Evolutionary conservation across 2,113 vertebrate species (phyloP), one percentile per base, ranked within the genome.

Genomic region (Lota lota): DNA sequence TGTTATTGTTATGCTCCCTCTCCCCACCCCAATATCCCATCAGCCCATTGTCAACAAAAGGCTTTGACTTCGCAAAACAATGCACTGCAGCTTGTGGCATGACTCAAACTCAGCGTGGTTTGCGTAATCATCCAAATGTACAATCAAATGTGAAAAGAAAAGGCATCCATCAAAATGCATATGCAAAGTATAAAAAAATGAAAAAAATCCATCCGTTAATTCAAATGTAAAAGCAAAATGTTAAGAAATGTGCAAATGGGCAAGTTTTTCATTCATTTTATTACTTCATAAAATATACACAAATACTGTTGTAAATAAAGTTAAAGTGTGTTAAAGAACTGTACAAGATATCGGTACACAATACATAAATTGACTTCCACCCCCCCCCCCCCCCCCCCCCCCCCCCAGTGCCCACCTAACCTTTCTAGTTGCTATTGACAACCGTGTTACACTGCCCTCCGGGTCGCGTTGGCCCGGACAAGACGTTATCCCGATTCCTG

Each of bases 241-340:
- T 12, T 21, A n/a, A 18, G 17, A 21, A 72, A 62, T 60, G 6
- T 77, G 79, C 78, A 73, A 73, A 76, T 81, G 85, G 12, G 10
- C 83, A 61, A 61, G 82, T 82, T 80, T 86, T 88, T 70, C 69
- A 69, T 69, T 73, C 33, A 79, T 83, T 92, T 92, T 91, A 92
- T 90, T 92, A 92, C 87, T 82, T 92, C 88, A 90, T 93, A 93
- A 93, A 93, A 92, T 93, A 92, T 93, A 93, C 91, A 93, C 92
- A 93, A 92, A 92, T 93, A 91, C 91, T 91, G 88, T 89, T 88
- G 92, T 93, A 92, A 93, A 92, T 92, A 92, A 90, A 77, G 78
- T 80, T 84, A 81, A 73, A 92, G 84, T 85, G 89, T 90, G 91
- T 91, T 92, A 91, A 92, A 93, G 89, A 92, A 91, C 92, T 93